These are phyloP conservation scores for Dioctria linearis DNA, from an alignment of 2,888 invertebrate genomes.

Conservation along the genomic window DNA sequence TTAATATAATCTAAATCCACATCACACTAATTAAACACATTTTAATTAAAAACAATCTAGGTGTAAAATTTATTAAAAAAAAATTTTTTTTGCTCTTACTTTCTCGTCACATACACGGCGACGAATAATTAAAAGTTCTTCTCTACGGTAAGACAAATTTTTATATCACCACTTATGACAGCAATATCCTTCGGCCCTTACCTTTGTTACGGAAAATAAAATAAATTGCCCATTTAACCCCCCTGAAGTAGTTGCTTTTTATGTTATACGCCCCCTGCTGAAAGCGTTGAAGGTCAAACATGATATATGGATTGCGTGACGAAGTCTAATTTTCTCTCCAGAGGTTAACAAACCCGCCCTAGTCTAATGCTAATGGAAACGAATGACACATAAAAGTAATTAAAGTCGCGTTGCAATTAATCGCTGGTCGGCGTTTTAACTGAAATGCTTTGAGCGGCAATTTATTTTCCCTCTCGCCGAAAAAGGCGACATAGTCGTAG, in stretches of 20 bases:
- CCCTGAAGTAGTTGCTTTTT: conserved; percentile 1
- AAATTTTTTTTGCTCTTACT: background rate
- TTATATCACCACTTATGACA: conserved; percentile 1
- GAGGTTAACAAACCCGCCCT: conserved; percentile 33
- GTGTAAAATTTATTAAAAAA: background rate
- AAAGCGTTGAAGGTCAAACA: conserved; percentile 32
- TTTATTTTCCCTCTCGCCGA: conserved; percentile 10
- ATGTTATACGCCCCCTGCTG: conserved; percentile 2
- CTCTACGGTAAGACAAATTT: background rate
- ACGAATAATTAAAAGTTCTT: background rate
- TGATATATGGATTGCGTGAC: conserved; percentile 45
- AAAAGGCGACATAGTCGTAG: background rate
- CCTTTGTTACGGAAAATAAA: conserved; percentile 20
- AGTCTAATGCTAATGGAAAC: conserved; percentile 36
- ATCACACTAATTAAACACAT: too few relatives aligned
- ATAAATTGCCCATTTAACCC: conserved; percentile 50
- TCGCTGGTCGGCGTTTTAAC: conserved; percentile 39
- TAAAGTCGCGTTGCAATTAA: conserved; percentile 41
- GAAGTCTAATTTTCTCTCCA: conserved; percentile 16
- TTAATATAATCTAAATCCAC: too few relatives aligned
- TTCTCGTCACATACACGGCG: background rate
- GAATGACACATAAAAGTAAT: conserved; percentile 41
- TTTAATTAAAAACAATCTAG: background rate
- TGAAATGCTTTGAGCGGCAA: conserved; percentile 21
- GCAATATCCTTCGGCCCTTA: background rate